phyloP scores from a whole-genome alignment of 1,140 invertebrate species.

The Drosophila seguyi region DNA sequence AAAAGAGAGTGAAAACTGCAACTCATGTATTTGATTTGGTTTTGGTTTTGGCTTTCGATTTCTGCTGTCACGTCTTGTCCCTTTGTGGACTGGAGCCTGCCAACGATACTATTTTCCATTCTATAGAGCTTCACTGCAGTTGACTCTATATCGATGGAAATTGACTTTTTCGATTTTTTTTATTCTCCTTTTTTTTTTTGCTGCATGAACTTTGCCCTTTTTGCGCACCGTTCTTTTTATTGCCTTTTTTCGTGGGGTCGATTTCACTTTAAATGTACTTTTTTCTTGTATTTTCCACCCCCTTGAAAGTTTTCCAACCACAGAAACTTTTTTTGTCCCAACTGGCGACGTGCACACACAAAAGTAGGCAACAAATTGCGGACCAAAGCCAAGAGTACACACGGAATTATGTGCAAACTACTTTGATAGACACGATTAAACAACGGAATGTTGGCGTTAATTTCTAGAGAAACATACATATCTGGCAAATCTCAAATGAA shows the following conservation, averaged over 20 bases:
- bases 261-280: constrained; percentile 31
- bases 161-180: constrained; percentile 22
- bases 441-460: constrained; percentile 57
- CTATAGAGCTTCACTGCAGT: constrained; percentile 21
- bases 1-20: constrained; percentile 30
- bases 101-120: constrained; percentile 13
- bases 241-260: constrained; percentile 12
- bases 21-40: constrained; percentile 48
- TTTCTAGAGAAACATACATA: constrained; percentile 28
- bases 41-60: constrained; percentile 45
- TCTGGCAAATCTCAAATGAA: constrained; percentile 48
- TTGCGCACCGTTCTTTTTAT: constrained; percentile 15
- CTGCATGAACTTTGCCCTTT: constrained; percentile 24
- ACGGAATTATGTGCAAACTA: constrained; percentile 56
- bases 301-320: constrained; percentile 14
- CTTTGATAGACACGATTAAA: constrained; percentile 54
- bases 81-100: constrained; percentile 32
- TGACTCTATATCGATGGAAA: constrained; percentile 30
- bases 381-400: constrained; percentile 13
- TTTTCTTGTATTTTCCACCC: constrained; percentile 3
- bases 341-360: constrained; percentile 15
- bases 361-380: constrained; percentile 40
- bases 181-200: not conserved
- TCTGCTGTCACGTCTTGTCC: constrained; percentile 45
- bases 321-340: constrained; percentile 24